These are phyloP conservation scores for Kradibia gibbosae DNA, from an alignment of 1,140 invertebrate genomes.

Conservation along the genomic window DNA sequence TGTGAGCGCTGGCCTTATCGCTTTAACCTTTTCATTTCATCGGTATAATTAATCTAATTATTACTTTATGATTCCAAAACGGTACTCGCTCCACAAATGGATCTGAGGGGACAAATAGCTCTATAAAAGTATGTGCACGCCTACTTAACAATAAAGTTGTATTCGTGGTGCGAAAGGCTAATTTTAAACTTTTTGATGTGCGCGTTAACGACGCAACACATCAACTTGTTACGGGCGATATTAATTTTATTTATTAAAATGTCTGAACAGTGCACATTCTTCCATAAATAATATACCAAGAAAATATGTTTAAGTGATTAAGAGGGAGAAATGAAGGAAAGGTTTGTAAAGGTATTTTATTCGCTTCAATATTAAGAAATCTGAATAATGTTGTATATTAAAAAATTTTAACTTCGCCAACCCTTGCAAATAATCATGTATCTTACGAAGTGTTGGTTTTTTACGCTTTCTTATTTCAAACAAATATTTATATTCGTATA, in stretches of 20 bases:
- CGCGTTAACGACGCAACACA: not conserved
- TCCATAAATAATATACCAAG: not conserved
- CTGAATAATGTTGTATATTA: too few relatives aligned
- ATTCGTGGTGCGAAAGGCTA: not conserved
- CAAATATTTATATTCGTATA: too few relatives aligned
- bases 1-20: not conserved
- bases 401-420: not conserved
- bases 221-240: not conserved
- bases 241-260: not conserved
- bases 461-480: too few relatives aligned
- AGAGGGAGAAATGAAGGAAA: not conserved
- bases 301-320: not conserved
- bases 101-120: not conserved
- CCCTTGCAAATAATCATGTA: not conserved
- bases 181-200: not conserved
- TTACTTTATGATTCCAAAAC: not conserved
- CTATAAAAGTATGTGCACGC: not conserved
- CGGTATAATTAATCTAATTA: not conserved
- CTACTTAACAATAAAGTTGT: not conserved
- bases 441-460: too few relatives aligned
- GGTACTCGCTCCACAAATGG: too few relatives aligned
- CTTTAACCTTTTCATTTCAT: not conserved
- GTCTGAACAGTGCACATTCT: not conserved
- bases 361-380: not conserved
- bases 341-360: not conserved